These are phyloP conservation scores for Polylopha cassiicola DNA, from an alignment of 2,888 invertebrate genomes.

Conservation along the genomic window DNA sequence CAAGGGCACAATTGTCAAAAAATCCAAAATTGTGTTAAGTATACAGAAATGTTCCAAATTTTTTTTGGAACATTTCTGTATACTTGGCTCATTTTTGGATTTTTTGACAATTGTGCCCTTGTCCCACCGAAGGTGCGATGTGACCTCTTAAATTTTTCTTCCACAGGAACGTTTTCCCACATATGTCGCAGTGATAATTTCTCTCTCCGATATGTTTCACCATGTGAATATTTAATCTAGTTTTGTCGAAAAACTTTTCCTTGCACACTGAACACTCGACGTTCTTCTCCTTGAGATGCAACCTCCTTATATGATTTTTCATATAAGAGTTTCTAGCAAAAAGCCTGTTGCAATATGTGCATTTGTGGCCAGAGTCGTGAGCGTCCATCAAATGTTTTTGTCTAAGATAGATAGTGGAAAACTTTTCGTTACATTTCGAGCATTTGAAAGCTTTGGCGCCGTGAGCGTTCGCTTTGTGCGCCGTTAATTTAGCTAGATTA, in stretches of 20 bases:
- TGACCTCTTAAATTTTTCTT: conserved; percentile 67
- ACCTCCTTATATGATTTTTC: conserved; percentile 56
- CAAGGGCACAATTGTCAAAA: too few relatives aligned
- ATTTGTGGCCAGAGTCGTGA: conserved; percentile 22
- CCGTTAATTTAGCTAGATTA: conserved; percentile 13
- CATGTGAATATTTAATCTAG: conserved; percentile 33
- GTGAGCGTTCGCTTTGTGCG: conserved; percentile 22
- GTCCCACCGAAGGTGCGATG: too few relatives aligned
- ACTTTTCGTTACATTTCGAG: conserved; percentile 22
- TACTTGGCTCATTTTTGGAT: too few relatives aligned
- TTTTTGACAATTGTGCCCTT: too few relatives aligned
- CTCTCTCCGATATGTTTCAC: conserved; percentile 51
- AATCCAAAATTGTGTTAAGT: too few relatives aligned
- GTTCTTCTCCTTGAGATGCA: conserved; percentile 38
- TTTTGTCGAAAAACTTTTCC: conserved; percentile 22
- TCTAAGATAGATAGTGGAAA: conserved; percentile 18
- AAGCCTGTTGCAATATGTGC: conserved; percentile 34
- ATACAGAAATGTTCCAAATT: too few relatives aligned
- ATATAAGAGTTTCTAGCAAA: conserved; percentile 44
- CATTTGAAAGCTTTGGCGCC: conserved; percentile 20
- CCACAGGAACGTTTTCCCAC: conserved; percentile 59
- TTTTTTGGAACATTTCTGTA: too few relatives aligned
- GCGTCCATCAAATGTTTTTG: conserved; percentile 22
- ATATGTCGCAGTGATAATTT: conserved; percentile 59
- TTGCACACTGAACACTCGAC: conserved; percentile 25